These are phyloP conservation scores for Odontothrips loti DNA, from an alignment of 2,888 invertebrate genomes.

Conservation along the genomic window DNA sequence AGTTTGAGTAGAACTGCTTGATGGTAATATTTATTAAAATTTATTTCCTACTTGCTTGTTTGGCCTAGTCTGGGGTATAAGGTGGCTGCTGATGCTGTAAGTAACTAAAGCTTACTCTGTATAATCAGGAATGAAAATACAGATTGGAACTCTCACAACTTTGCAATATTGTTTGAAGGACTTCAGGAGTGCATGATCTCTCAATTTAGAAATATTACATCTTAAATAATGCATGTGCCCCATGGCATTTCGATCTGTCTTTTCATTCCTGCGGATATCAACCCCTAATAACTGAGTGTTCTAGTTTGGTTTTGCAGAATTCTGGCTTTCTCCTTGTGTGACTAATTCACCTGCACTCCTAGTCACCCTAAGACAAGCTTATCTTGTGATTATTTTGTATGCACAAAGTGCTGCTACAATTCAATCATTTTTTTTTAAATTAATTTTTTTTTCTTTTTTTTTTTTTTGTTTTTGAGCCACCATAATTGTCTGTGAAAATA, in stretches of 20 bases:
- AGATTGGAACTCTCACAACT: neutral
- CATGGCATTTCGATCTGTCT: neutral
- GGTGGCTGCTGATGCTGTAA: conserved; percentile 24
- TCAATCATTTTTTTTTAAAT: neutral
- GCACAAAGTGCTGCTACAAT: neutral
- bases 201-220: neutral
- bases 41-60: conserved; percentile 26
- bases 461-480: neutral
- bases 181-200: neutral
- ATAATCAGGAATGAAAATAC: neutral
- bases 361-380: conserved; percentile 14
- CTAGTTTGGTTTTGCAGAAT: conserved; percentile 16
- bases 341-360: conserved; percentile 18
- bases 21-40: conserved; percentile 25
- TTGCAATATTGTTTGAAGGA: neutral
- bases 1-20: conserved; percentile 25
- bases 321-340: conserved; percentile 22
- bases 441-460: neutral
- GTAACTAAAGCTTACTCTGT: conserved; percentile 15
- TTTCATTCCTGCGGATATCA: neutral
- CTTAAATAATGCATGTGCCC: neutral
- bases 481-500: neutral
- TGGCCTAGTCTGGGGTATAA: conserved; percentile 19
- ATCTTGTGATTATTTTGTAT: neutral
- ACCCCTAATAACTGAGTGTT: conserved; percentile 16